Evolutionary conservation across 2,888 invertebrate species (phyloP).

Genomic region (Pterobdella sp.): DNA sequence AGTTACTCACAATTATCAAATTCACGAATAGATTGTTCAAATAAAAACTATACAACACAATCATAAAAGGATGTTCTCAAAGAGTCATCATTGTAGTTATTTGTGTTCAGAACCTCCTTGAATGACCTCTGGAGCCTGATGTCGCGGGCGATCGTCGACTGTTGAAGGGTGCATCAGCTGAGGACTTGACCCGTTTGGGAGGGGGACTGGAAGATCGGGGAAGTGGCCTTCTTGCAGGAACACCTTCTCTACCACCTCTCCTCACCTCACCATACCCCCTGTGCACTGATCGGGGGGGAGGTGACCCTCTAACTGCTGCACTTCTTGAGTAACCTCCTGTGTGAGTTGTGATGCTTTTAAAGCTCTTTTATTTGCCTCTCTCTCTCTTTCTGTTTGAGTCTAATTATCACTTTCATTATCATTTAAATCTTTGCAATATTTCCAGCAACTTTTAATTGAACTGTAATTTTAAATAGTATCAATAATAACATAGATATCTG

Average conservation of each 20-base stretch:
- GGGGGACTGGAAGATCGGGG: neutral
- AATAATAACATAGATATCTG: too few relatives aligned
- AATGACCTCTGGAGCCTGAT: neutral
- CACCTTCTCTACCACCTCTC: neutral
- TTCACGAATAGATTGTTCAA: too few relatives aligned
- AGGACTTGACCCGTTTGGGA: conserved; percentile 9
- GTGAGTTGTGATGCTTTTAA: neutral
- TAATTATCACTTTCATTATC: too few relatives aligned
- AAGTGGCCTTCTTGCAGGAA: neutral
- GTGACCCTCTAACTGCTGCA: neutral
- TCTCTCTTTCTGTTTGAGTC: too few relatives aligned
- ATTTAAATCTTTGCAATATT: too few relatives aligned
- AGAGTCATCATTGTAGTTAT: too few relatives aligned
- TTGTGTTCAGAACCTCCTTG: conserved; percentile 1
- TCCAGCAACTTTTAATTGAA: too few relatives aligned
- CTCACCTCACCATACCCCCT: neutral
- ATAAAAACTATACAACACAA: too few relatives aligned
- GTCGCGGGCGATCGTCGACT: neutral
- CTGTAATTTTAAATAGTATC: too few relatives aligned
- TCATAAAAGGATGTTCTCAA: too few relatives aligned
- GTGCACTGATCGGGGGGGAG: neutral
- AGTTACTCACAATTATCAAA: too few relatives aligned
- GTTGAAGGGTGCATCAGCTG: neutral
- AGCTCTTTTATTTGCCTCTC: too few relatives aligned
- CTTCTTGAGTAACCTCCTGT: neutral